phyloP scores from a whole-genome alignment of 1,140 invertebrate genomes.

The Daktulosphaira vitifoliae region DNA sequence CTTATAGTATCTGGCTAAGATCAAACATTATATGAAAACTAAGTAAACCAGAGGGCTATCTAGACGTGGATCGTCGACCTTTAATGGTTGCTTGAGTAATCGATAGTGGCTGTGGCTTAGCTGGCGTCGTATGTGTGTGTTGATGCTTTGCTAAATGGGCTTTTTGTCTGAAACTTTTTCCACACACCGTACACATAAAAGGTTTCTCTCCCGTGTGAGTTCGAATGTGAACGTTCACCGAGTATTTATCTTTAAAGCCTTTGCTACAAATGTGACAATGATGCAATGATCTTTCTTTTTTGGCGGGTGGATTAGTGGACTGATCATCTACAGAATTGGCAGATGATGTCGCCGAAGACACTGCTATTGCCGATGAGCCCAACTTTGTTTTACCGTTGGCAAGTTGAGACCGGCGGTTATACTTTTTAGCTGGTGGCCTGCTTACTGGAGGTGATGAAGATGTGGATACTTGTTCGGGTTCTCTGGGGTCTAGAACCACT shows the following conservation, averaged over 20 bases:
- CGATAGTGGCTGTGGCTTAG: slow-evolving; percentile 8
- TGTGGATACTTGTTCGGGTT: slow-evolving; percentile 19
- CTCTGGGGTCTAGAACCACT: slow-evolving; percentile 19
- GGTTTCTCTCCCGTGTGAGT: slow-evolving; percentile 87
- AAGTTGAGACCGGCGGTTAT: slow-evolving; percentile 16
- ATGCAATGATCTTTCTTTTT: slow-evolving; percentile 76
- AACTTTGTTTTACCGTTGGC: slow-evolving; percentile 22
- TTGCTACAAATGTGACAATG: slow-evolving; percentile 87
- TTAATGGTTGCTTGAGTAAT: neutral
- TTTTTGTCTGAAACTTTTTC: slow-evolving; percentile 88
- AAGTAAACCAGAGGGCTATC: neutral
- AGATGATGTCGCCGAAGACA: neutral
- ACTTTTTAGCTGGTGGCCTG: slow-evolving; percentile 20
- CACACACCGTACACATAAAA: slow-evolving; percentile 77
- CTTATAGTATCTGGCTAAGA: too few relatives aligned
- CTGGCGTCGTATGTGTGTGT: slow-evolving; percentile 65
- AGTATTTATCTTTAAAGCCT: slow-evolving; percentile 89
- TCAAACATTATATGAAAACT: too few relatives aligned
- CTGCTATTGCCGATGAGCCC: neutral
- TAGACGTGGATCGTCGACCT: slow-evolving; percentile 13
- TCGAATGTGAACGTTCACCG: slow-evolving; percentile 82
- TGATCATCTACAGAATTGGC: neutral
- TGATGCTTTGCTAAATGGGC: slow-evolving; percentile 96
- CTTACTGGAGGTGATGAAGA: neutral
- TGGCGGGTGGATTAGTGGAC: neutral